These are phyloP conservation scores for Anastrepha ludens DNA, from an alignment of 1,140 invertebrate genomes.

Conservation along the genomic window DNA sequence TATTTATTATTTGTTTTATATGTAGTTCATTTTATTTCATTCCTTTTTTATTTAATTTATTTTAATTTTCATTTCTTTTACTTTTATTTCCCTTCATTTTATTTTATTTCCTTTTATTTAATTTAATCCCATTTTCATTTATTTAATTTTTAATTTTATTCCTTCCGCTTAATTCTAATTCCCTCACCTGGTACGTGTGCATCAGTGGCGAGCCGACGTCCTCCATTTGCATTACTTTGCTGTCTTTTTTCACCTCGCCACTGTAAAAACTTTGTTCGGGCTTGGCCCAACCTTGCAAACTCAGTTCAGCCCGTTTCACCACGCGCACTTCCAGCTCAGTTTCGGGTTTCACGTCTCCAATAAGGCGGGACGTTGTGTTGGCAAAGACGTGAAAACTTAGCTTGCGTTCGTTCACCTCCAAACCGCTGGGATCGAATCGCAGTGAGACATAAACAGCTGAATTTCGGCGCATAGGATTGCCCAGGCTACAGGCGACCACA, in stretches of 20 bases:
- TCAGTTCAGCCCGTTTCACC: conserved; percentile 87
- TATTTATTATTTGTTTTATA: neutral
- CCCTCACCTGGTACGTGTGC: conserved; percentile 87
- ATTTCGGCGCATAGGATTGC: conserved; percentile 87
- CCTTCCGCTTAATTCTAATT: no score
- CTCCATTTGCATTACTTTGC: conserved; percentile 86
- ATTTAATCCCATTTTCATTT: neutral
- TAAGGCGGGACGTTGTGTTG: conserved; percentile 90
- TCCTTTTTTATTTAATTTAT: neutral
- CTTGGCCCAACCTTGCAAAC: conserved; percentile 82
- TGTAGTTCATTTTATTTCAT: neutral
- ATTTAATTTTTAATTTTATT: neutral
- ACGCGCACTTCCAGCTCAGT: conserved; percentile 80
- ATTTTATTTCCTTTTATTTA: no score
- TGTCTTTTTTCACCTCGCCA: conserved; percentile 84
- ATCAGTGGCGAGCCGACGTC: conserved; percentile 89
- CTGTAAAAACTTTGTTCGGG: conserved; percentile 91
- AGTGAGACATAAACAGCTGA: conserved; percentile 79
- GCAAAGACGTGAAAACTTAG: conserved; percentile 85
- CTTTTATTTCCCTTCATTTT: no score
- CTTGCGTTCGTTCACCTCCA: conserved; percentile 82
- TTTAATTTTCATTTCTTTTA: neutral
- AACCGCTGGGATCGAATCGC: conserved; percentile 85
- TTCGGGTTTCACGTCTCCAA: conserved; percentile 76
- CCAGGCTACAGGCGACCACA: conserved; percentile 86